Evolutionary conservation across 2,888 invertebrate species (phyloP), one percentile per base, ranked within the genome.

Genomic region (Matsumyia berberina): DNA sequence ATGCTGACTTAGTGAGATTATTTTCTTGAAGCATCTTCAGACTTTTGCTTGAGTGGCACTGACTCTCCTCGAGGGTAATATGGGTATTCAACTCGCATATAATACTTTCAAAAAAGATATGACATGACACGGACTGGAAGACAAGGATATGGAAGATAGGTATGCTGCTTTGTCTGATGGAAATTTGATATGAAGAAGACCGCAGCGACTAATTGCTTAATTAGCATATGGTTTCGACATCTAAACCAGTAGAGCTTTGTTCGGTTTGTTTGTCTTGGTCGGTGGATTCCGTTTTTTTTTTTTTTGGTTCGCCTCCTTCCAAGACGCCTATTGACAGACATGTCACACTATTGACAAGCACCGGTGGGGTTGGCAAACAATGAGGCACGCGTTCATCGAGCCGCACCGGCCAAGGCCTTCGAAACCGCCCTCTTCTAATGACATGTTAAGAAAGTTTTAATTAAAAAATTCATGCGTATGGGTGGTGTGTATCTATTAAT

Each of bases 161-260:
- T 29, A 12, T 37, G 9, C 19, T 17, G 19, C 42, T 8, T 46
- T 24, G 55, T 64, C 67, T 64, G 83, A 60, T 72, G 70, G 85
- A 87, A 87, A 87, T 79, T 85, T 82, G 86, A 87, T 87, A 87
- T 86, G 77, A 73, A 85, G 69, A 78, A 67, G 90, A 90, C 91
- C 90, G 88, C 91, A 91, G 88, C 89, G 90, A 89, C 90, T 91
- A 91, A 91, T 91, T 91, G 91, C 91, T 90, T 91, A 91, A 91
- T 91, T 91, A 91, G 91, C 91, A 91, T 91, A 91, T 90, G 91
- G 89, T 88, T 88, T 88, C 89, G 89, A 89, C 90, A 89, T 89
- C 69, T 51, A 64, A 42, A 31, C 31, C 31, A 31, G 35, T 57
- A 67, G 51, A 35, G 15, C 29, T 58, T 67, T 67, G 60, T 78